Evolutionary conservation across 2,797 vertebrate genomes (phyloP).

Genomic region (Rhinella marina): DNA sequence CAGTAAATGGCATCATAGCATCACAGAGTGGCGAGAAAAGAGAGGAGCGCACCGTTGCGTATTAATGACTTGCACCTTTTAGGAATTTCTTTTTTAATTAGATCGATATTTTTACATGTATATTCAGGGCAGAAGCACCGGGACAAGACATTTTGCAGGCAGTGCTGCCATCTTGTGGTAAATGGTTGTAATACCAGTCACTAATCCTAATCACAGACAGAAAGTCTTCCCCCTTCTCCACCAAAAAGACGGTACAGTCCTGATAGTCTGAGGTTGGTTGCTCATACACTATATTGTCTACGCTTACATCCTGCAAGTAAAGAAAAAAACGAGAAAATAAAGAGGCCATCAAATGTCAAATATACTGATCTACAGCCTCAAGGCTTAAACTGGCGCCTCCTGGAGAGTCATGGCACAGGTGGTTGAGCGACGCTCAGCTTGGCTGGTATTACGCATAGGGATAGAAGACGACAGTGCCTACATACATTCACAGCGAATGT

Average conservation of each 20-base stretch:
- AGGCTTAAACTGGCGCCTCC: neutral
- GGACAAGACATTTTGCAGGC: neutral
- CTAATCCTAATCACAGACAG: neutral
- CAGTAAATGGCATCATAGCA: too few relatives aligned
- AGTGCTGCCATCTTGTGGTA: neutral
- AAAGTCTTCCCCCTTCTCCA: neutral
- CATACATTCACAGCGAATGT: neutral
- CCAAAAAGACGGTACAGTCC: neutral
- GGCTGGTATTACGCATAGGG: neutral
- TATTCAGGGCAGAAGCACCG: neutral
- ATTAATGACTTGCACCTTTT: neutral
- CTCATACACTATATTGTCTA: neutral
- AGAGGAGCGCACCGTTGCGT: neutral
- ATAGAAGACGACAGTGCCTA: neutral
- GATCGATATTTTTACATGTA: neutral
- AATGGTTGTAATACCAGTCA: neutral
- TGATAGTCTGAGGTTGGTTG: neutral
- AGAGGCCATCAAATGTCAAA: neutral
- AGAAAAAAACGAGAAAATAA: neutral
- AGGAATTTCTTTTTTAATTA: neutral
- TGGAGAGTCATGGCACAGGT: neutral
- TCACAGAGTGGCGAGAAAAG: neutral
- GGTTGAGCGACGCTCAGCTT: neutral
- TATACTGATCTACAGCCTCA: neutral
- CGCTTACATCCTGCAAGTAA: neutral